Evolutionary conservation across 2,797 vertebrate species (phyloP), one percentile per base, ranked within the genome.

Genomic region (Helostoma temminkii): DNA sequence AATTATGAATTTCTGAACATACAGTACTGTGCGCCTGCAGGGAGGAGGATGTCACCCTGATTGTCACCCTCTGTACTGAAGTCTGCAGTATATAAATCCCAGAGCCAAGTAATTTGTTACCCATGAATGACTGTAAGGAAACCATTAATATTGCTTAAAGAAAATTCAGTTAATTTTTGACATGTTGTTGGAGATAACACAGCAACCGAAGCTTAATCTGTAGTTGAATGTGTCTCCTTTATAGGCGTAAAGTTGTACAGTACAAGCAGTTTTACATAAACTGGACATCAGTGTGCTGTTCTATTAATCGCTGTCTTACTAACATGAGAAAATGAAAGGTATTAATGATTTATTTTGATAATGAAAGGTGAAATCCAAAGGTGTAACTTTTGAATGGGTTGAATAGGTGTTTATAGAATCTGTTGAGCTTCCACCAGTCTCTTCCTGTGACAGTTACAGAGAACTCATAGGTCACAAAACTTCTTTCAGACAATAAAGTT

Each of bases 91-190:
- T 46, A 16, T 66, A 26, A n/a, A 37, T 61, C 11, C 10, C 32
- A 12, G 36, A 36, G 8, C 0, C 19, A 32, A 30, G n/a, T 48
- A 4, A 58, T 58, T n/a, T 58, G 18, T 58, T 30, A 32, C 9
- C 5, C 24, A 10, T 32, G 14, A 55, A 32, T 36, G 48, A 32
- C 59, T 64, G 6, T 16, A 57, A 53, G 19, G 0, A 46, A n/a
- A 24, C 11, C 9, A 6, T 9, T 46, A 47, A 57, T 66, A 18
- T 24, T n/a, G 25, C 24, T 15, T 14, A 14, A 52, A 46, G 25
- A 34, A 34, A 71, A 55, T 60, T n/a, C 36, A 28, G 11, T 39
- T 55, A 9, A 19, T 19, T 59, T 24, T 19, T 28, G 28, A 5
- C 4, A 26, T 26, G 32, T 11, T 34, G 32, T 2, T 10, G 28